Evolutionary conservation across 2,888 invertebrate genomes (phyloP), one percentile per base, ranked within the genome.

Genomic region (Lithophane socia): DNA sequence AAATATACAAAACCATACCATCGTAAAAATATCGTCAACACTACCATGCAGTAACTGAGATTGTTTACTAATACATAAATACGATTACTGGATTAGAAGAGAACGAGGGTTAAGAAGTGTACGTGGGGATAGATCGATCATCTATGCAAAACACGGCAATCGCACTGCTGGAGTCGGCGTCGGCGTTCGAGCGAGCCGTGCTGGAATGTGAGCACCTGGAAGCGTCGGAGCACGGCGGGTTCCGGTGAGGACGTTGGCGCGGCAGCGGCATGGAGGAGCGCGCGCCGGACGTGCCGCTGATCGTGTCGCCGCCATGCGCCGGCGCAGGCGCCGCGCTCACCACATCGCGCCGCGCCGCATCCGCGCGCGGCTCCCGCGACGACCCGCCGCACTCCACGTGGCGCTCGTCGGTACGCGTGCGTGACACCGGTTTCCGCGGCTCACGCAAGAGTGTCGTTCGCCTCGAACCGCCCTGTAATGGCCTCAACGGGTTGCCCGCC

Each of bases 391-490:
- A 93, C 79, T 95, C 97, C 88, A 95, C 97, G 72, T 97, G 97
- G 95, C 97, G 97, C 96, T 97, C 97, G 87, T 97, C 97, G 86
- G 97, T 97, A 88, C 96, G 97, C 85, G 97, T 97, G 85, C 97
- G 97, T 92, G 97, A 97, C 90, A 97, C 97, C 84, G 97, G 97
- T 86, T 97, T 97, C 93, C 97, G 97, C 87, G 97, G 97, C 92
- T 97, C 97, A 88, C 96, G 97, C 91, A 97, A 97, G 92, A 97
- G 97, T 92, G 95, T 97, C 88, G 97, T 97, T 86, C 97, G 97
- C 91, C 96, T 97, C 88, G 97, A 97, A 95, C 97, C 97, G 61
- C 97, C 97, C 86, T 97, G 97, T 95, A 97, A 97, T 93, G 97
- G 97, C 87, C 96, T 97, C 96, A 97, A 97, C 94, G 97, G 96